Evolutionary conservation across 1,140 invertebrate species (phyloP).

Genomic region (Leucophenga varia): DNA sequence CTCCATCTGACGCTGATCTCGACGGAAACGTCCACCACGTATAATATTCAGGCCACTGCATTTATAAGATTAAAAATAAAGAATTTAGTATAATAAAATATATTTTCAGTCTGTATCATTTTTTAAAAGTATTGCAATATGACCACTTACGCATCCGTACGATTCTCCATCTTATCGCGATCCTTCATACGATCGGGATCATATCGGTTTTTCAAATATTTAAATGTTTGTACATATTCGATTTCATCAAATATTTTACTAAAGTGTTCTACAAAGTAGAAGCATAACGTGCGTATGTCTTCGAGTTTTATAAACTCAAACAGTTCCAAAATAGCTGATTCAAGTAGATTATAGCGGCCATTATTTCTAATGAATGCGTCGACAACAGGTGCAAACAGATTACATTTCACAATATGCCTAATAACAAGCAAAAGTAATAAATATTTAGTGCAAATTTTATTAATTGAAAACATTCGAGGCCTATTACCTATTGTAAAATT

Average conservation of each 20-base stretch:
- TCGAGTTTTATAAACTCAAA: slow-evolving; percentile 99
- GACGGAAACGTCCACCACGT: slow-evolving; percentile 77
- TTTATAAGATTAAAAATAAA: slow-evolving; percentile 58
- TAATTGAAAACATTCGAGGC: neutral
- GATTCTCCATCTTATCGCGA: slow-evolving; percentile 66
- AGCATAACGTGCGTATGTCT: slow-evolving; percentile 93
- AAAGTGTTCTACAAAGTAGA: slow-evolving; percentile 93
- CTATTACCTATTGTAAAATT: slow-evolving; percentile 85
- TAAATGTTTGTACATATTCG: slow-evolving; percentile 97
- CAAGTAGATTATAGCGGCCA: slow-evolving; percentile 95
- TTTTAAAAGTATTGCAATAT: neutral
- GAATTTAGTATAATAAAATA: slow-evolving; percentile 24
- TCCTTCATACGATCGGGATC: slow-evolving; percentile 91
- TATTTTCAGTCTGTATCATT: slow-evolving; percentile 3
- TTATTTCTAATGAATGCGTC: slow-evolving; percentile 96
- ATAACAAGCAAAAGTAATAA: neutral
- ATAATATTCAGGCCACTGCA: slow-evolving; percentile 67
- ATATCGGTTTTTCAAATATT: slow-evolving; percentile 85
- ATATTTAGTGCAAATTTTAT: neutral
- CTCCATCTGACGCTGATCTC: slow-evolving; percentile 89
- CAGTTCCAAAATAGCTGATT: slow-evolving; percentile 98
- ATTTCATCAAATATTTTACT: slow-evolving; percentile 90
- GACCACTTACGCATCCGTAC: slow-evolving; percentile 66
- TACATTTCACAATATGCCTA: slow-evolving; percentile 92
- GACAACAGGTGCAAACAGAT: slow-evolving; percentile 93